Evolutionary conservation across 37 sponge, comb jelly and placozoan genomes (phyloP).

Genomic region (Oopsacas minuta): DNA sequence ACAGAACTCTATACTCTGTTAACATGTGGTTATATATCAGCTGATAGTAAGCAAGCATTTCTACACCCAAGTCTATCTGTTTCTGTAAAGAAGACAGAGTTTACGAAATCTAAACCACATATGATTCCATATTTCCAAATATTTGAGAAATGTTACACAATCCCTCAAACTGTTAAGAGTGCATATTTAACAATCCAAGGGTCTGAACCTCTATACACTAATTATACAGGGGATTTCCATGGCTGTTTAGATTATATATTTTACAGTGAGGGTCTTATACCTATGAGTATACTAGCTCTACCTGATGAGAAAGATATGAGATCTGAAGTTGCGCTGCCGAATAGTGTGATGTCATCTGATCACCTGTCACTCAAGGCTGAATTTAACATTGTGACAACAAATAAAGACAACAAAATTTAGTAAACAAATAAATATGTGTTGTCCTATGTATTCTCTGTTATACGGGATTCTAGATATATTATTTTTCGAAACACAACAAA

Average conservation of each 20-base stretch:
- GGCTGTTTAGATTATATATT: slow-evolving; percentile 7
- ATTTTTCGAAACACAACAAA: too few species aligned
- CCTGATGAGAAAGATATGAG: not conserved
- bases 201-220: not conserved
- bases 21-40: not conserved
- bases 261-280: not conserved
- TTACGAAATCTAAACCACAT: not conserved
- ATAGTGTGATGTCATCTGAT: slow-evolving; percentile 1
- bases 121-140: not conserved
- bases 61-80: not conserved
- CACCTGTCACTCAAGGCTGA: not conserved
- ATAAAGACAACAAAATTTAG: too few species aligned
- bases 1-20: not conserved
- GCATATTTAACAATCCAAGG: not conserved
- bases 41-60: not conserved
- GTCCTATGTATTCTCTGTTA: too few species aligned
- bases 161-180: not conserved
- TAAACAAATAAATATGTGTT: too few species aligned
- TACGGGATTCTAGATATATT: too few species aligned
- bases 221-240: not conserved
- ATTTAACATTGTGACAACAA: not conserved
- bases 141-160: not conserved
- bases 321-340: not conserved
- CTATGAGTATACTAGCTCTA: not conserved
- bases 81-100: not conserved